These are phyloP conservation scores for Xiphorhynchus elegans DNA, from an alignment of 2,113 vertebrate genomes.

Conservation along the genomic window DNA sequence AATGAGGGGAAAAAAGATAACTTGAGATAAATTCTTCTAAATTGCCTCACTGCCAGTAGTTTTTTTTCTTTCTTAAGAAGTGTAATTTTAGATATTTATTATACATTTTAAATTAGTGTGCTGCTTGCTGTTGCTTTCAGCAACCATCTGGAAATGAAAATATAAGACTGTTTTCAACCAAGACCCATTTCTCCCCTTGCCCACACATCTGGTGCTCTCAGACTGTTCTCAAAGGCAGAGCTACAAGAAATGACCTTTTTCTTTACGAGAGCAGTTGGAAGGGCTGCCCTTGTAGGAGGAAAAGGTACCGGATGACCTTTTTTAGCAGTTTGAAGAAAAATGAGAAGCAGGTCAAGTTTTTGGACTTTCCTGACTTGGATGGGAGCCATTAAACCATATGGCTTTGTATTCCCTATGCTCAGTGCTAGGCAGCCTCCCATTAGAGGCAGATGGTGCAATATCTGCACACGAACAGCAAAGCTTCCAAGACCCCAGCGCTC, in stretches of 20 bases:
- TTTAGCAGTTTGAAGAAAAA: not conserved
- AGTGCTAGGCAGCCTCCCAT: not conserved
- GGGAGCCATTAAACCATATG: slow-evolving; percentile 39
- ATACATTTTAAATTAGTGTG: not conserved
- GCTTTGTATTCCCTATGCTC: not conserved
- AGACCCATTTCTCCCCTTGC: not conserved
- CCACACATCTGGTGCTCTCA: slow-evolving; percentile 2
- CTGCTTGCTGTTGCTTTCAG: slow-evolving; percentile 10
- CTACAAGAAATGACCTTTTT: not conserved
- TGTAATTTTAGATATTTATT: not conserved
- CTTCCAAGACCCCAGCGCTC: not conserved
- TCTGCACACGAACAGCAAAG: not conserved
- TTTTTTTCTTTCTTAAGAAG: not conserved
- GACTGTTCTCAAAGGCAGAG: not conserved
- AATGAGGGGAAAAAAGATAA: not conserved
- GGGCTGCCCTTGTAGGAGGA: not conserved
- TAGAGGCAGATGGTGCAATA: slow-evolving; percentile 16
- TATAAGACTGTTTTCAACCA: not conserved
- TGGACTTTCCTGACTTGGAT: slow-evolving; percentile 25
- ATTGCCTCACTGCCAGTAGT: not conserved
- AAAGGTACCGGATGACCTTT: not conserved
- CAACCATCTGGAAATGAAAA: slow-evolving; percentile 32
- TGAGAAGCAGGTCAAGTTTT: slow-evolving; percentile 38
- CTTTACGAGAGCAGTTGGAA: not conserved
- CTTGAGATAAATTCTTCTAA: not conserved